phyloP scores from a whole-genome alignment of 2,797 vertebrate species.

The Lithobates pipiens region DNA sequence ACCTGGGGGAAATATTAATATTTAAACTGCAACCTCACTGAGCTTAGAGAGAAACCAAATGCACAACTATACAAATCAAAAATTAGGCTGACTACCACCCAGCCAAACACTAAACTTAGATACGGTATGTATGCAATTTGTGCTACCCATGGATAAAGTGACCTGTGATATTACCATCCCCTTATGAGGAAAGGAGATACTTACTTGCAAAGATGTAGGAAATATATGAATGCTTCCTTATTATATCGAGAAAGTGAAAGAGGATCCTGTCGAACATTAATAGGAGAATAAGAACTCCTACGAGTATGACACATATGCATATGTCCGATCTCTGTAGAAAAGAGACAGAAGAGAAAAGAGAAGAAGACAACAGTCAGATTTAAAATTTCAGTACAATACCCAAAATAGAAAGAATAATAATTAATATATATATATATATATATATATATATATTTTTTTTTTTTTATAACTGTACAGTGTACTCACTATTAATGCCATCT shows the following conservation, averaged over 20 bases:
- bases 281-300: slow-evolving; percentile 75
- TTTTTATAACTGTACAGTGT: no score
- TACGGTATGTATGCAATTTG: not conserved
- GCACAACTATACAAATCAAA: no score
- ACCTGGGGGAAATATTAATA: no score
- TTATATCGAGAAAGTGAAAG: slow-evolving; percentile 78
- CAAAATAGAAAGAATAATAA: no score
- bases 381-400: not conserved
- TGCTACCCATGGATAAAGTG: not conserved
- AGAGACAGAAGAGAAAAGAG: not conserved
- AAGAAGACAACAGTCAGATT: no score
- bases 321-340: slow-evolving; percentile 74
- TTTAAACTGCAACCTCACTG: no score
- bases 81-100: no score
- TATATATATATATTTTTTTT: no score
- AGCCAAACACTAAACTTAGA: no score
- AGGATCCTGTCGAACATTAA: slow-evolving; percentile 79
- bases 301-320: slow-evolving; percentile 73
- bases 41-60: no score
- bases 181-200: slow-evolving; percentile 28
- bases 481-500: slow-evolving; percentile 70
- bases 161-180: not conserved
- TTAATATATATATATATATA: no score
- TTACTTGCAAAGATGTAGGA: slow-evolving; percentile 85
- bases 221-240: slow-evolving; percentile 80